These are phyloP conservation scores for Bergia sp. DNA, from an alignment of 92 coral and sea anemone genomes.

Conservation along the genomic window DNA sequence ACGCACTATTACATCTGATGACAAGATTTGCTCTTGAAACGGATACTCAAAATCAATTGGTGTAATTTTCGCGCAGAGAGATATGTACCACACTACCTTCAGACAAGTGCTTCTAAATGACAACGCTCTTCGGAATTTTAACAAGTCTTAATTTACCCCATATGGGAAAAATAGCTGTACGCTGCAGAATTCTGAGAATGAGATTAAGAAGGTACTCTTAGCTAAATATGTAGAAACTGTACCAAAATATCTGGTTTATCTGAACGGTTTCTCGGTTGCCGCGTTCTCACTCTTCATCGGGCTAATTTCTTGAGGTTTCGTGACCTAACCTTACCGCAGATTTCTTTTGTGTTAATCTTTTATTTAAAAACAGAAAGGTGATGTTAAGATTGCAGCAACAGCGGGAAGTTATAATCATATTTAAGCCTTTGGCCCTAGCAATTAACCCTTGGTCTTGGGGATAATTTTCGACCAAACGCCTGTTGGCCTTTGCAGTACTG, in stretches of 20 bases:
- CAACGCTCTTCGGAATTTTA: constrained; percentile 26
- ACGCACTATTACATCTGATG: neutral
- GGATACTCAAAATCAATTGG: constrained; percentile 6
- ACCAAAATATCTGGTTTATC: neutral
- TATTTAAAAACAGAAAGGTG: constrained; percentile 28
- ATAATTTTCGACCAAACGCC: constrained; percentile 33
- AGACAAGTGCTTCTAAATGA: constrained; percentile 19
- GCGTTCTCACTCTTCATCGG: neutral
- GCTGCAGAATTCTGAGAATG: neutral
- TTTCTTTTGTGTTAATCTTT: constrained; percentile 21
- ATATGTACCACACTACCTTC: constrained; percentile 6
- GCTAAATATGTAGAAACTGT: neutral
- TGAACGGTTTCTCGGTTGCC: neutral
- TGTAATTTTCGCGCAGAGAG: constrained; percentile 19
- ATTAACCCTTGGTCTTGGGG: constrained; percentile 42
- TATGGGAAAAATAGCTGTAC: constrained; percentile 17
- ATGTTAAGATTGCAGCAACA: constrained; percentile 14
- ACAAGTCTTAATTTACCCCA: constrained; percentile 32
- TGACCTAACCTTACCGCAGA: constrained; percentile 34
- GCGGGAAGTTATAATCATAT: constrained; percentile 25
- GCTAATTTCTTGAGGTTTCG: constrained; percentile 24
- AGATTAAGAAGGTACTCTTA: neutral
- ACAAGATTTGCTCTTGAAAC: constrained; percentile 7
- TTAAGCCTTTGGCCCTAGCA: constrained; percentile 26
- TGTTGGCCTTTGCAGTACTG: constrained; percentile 21